Evolutionary conservation across 2,797 vertebrate genomes (phyloP), one percentile per base, ranked within the genome.

Genomic region (Tapirus indicus): DNA sequence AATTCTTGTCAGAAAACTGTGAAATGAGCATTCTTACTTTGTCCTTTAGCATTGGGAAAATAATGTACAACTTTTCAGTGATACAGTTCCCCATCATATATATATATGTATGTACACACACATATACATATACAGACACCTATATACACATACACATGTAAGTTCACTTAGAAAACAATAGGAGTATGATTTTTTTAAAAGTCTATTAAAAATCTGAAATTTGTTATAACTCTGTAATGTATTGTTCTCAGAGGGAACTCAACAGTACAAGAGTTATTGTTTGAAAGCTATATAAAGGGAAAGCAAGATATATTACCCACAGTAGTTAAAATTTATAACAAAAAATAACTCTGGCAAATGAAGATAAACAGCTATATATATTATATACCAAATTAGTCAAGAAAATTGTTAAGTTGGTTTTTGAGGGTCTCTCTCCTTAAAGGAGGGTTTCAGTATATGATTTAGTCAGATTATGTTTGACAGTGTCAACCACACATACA

Each of bases 291-390:
- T n/a, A 69, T 62, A 96, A 71, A 91, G n/a, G 56, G 52, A 78
- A 95, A 97, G 27, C 64, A 77, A 97, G 69, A 92, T 85, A 68
- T 93, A 93, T 95, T 94, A 87, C 32, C 7, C 49, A 86, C 10
- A 74, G 91, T 72, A 94, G 35, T 90, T 94, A 94, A 98, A 97
- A 97, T 94, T 95, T 95, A 92, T 94, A 16, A 97, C 74, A 86
- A 96, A 94, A 52, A 93, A 79, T 74, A 29, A 54, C 69, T 44
- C 88, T 68, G 56, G 95, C 68, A 91, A 96, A 94, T 83, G 68
- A 86, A 92, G 79, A 95, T 92, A 69, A 93, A 93, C 4, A 77
- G 27, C 64, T 78, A 32, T 85, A 95, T 78, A 92, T 78, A 92
- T 54, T 52, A 78, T n/a, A 66, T 38, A 58, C 64, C 7, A 85